Evolutionary conservation across 53 echinoderm and acorn worm species (phyloP).

Genomic region (Actinopyga echinites): DNA sequence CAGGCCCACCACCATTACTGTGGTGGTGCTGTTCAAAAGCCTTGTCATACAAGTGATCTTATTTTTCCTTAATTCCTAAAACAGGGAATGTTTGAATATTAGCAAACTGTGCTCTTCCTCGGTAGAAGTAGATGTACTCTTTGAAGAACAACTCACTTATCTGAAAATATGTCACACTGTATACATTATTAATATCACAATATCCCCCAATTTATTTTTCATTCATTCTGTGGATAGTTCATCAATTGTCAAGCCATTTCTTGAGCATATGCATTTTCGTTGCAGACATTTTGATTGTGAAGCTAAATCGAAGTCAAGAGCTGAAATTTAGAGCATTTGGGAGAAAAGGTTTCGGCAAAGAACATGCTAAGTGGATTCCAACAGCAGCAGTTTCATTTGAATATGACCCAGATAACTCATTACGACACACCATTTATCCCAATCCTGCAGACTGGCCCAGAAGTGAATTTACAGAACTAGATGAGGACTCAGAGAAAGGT

Average conservation of each 20-base stretch:
- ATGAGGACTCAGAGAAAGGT: constrained; percentile 64
- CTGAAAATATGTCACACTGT: background rate
- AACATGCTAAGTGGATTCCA: constrained; percentile 97
- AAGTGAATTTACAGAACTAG: constrained; percentile 85
- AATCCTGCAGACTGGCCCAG: constrained; percentile 96
- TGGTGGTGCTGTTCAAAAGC: no score
- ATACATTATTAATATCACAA: background rate
- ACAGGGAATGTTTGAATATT: no score
- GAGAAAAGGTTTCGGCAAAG: constrained; percentile 95
- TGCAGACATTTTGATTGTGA: constrained; percentile 93
- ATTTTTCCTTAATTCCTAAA: no score
- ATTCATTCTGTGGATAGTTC: background rate
- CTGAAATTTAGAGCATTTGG: constrained; percentile 89
- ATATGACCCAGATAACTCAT: constrained; percentile 91
- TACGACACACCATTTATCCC: constrained; percentile 85
- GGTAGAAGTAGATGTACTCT: no score
- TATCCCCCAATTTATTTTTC: background rate
- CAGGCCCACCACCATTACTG: no score
- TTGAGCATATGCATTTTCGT: constrained; percentile 10
- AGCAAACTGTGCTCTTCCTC: no score
- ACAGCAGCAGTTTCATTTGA: constrained; percentile 94
- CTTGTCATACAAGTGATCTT: no score
- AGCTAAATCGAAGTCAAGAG: constrained; percentile 91
- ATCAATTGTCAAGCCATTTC: background rate
- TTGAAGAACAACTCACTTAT: no score